Percentiles rank a stretch among this genome's conserved stretches.
Conservation (phyloP, 2,797 vertebrate genomes). For the Sandelia bainsii region DNA sequence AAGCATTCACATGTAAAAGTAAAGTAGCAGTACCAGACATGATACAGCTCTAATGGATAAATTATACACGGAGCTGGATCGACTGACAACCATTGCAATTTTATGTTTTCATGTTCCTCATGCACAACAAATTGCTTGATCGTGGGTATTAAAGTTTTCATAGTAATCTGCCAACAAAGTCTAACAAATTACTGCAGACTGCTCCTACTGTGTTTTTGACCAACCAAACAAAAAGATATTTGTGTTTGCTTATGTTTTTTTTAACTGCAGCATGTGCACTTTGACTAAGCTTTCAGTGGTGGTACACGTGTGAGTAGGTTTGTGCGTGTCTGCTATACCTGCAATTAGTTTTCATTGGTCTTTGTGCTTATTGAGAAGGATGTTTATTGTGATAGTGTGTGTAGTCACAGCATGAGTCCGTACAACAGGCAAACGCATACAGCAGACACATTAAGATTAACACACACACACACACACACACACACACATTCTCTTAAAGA, state of each 20-base stretch:
- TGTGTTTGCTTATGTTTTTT: slow-evolving; percentile 27
- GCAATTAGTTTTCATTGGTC: slow-evolving; percentile 19
- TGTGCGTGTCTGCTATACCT: background rate
- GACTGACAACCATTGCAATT: slow-evolving; percentile 28
- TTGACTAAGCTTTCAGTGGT: slow-evolving; percentile 9
- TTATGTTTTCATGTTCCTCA: slow-evolving; percentile 4
- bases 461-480: slow-evolving; percentile 4
- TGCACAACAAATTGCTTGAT: slow-evolving; percentile 28
- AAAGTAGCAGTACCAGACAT: background rate
- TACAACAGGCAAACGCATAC: slow-evolving; percentile 31
- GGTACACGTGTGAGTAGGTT: background rate
- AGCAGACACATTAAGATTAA: slow-evolving; percentile 45
- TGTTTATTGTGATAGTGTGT: slow-evolving; percentile 19
- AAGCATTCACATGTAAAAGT: slow-evolving; percentile 11
- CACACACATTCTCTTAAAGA: slow-evolving; percentile 1
- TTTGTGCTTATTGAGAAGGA: slow-evolving; percentile 23
- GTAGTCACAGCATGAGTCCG: slow-evolving; percentile 39
- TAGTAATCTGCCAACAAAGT: slow-evolving; percentile 10
- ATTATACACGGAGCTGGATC: slow-evolving; percentile 18
- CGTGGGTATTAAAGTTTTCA: slow-evolving; percentile 31
- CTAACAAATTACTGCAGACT: slow-evolving; percentile 2
- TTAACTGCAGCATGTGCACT: slow-evolving; percentile 17
- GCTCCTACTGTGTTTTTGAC: slow-evolving; percentile 34
- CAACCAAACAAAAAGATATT: slow-evolving; percentile 20
- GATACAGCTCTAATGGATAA: slow-evolving; percentile 21